Base-by-base conservation (phyloP, 2,888 invertebrate genomes). In the Graphium colonna region DNA sequence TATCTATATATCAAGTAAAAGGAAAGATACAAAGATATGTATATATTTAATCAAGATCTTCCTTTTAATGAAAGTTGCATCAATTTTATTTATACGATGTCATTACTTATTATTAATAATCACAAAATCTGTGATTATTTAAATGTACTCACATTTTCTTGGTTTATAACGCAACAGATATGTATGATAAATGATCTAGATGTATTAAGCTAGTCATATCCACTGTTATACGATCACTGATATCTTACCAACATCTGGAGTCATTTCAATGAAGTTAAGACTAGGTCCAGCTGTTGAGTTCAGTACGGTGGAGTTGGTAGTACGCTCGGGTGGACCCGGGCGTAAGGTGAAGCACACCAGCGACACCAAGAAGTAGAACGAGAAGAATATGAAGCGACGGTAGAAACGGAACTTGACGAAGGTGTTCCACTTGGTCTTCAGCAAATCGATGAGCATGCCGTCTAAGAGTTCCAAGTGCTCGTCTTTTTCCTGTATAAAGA, bases 401-500 rank as follows among this genome's bases (percentile, higher is more conserved):
- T 98, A 98, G 82, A 98, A 98, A 57, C 98, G 96, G 59, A 94
- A 95, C 82, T 97, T 97, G 1, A 97, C 97, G 78, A 98, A 99
- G 0, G 98, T 96, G 69, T 98, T 97, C 99, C 99, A 99, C 90
- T 99, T 99, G 1, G 98, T 97, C 74, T 97, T 95, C 9, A 99
- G 84, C 12, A 99, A 91, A 77, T 98, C 97, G 15, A 98, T 96
- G 42, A 99, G 87, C 64, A 98, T 94, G 0, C 98, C 98, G 76
- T 98, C 98, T 88, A 99, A 92, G 50, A 99, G 91, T 67, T 98
- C 97, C 67, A 99, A 90, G 87, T 99, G 99, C 71, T 97, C 97
- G 64, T 96, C 94, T 86, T 96, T 96, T 70, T 97, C 97, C 98
- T 98, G 71, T 43, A 1, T 3, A 36, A n/a, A 36, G 12, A n/a